phyloP scores from a whole-genome alignment of 2,797 vertebrate species.

The Takifugu ocellatus region DNA sequence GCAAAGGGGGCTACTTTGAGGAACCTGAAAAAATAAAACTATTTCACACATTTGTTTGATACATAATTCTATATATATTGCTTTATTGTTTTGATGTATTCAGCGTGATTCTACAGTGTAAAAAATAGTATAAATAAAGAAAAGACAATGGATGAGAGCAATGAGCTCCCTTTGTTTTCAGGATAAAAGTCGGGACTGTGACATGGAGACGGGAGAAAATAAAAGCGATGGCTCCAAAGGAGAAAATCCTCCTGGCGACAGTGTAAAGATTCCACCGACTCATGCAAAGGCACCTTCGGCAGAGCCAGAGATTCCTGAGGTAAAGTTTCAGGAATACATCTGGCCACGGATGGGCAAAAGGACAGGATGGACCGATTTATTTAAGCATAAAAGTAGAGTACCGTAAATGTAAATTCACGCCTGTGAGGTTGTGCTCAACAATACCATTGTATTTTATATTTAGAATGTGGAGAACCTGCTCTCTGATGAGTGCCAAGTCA shows the following conservation, averaged over 20 bases:
- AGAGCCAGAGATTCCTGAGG: constrained; percentile 39
- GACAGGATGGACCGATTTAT: too few species aligned
- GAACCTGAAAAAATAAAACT: too few species aligned
- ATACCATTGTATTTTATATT: constrained; percentile 5
- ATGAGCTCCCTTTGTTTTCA: too few species aligned
- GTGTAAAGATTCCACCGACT: not conserved
- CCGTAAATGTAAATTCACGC: not conserved
- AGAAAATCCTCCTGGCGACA: constrained; percentile 1
- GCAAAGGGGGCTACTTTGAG: too few species aligned
- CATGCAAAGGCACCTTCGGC: not conserved
- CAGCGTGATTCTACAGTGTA: too few species aligned
- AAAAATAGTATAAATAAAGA: too few species aligned
- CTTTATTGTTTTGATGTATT: too few species aligned
- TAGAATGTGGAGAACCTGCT: constrained; percentile 45
- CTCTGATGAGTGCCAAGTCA: constrained; percentile 49
- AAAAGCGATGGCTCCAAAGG: accelerated
- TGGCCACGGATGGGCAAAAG: too few species aligned
- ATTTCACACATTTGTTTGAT: too few species aligned
- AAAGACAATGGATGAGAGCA: too few species aligned
- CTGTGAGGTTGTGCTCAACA: not conserved
- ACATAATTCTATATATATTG: too few species aligned
- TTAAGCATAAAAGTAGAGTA: too few species aligned
- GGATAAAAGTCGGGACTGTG: not conserved
- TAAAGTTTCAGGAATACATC: constrained; percentile 10
- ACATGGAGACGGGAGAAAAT: constrained; percentile 4